Conservation (phyloP, 2,797 vertebrate species). For the Spheniscus humboldti region DNA sequence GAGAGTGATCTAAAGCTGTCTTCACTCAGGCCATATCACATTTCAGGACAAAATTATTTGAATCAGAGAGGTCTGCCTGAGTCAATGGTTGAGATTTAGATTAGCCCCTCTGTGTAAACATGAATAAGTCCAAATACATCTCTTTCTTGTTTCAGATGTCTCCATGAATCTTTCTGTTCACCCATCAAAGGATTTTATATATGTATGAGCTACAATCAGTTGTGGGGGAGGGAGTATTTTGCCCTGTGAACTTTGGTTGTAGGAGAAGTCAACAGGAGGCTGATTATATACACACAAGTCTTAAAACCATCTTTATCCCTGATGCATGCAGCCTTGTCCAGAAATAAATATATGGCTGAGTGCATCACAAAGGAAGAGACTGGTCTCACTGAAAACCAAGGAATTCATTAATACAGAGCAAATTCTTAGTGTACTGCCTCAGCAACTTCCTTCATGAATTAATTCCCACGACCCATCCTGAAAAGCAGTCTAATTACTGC, state of each 20-base stretch:
- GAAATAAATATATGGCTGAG: neutral
- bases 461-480: neutral
- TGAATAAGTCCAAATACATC: neutral
- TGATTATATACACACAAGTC: neutral
- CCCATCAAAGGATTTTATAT: constrained; percentile 28
- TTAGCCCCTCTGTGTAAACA: constrained; percentile 25
- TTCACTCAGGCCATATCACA: neutral
- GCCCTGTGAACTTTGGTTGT: neutral
- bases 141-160: neutral
- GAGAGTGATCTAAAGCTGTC: neutral
- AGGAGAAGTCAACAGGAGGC: neutral
- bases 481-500: neutral
- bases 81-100: neutral
- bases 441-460: neutral
- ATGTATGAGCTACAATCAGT: neutral
- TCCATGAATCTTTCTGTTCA: constrained; percentile 16
- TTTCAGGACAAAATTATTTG: neutral
- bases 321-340: neutral
- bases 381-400: neutral
- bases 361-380: neutral
- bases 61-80: neutral
- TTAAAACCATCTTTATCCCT: neutral
- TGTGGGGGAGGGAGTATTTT: neutral
- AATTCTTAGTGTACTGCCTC: neutral
- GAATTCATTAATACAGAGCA: neutral